phyloP scores from a whole-genome alignment of 2,888 invertebrate species.

The Linhomoeus sp. region DNA sequence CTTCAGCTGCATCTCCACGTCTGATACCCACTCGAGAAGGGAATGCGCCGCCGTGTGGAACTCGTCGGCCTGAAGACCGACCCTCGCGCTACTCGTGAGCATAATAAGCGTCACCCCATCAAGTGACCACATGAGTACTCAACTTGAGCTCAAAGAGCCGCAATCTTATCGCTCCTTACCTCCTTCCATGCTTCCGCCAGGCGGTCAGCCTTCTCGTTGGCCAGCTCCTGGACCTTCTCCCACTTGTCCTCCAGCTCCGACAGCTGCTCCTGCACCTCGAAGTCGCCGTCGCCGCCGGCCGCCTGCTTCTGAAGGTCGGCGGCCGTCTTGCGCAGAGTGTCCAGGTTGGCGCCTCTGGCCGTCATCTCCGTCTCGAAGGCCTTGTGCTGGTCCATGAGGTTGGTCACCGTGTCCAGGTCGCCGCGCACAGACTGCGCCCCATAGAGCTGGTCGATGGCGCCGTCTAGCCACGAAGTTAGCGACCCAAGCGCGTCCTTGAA shows the following conservation, averaged over 20 bases:
- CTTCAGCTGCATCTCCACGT: constrained; percentile 80
- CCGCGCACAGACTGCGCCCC: constrained; percentile 65
- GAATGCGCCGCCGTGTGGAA: constrained; percentile 83
- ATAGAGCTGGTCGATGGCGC: constrained; percentile 53
- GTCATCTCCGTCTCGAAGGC: constrained; percentile 56
- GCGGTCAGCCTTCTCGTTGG: constrained; percentile 51
- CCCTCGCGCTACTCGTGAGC: no score
- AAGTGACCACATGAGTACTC: no score
- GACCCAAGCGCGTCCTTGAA: constrained; percentile 90
- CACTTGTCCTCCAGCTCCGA: constrained; percentile 61
- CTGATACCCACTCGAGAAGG: constrained; percentile 82
- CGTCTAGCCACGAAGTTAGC: constrained; percentile 39
- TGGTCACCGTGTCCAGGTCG: constrained; percentile 81
- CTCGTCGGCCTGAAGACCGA: constrained; percentile 49
- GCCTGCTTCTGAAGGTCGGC: constrained; percentile 58
- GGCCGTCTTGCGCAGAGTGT: constrained; percentile 71
- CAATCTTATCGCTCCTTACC: constrained; percentile 26
- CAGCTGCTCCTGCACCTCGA: constrained; percentile 51
- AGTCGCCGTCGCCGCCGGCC: constrained; percentile 46
- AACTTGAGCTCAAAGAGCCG: no score
- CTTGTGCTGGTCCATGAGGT: constrained; percentile 73
- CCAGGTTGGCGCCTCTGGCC: constrained; percentile 63
- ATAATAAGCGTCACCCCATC: no score
- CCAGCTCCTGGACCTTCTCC: constrained; percentile 57
- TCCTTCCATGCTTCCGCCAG: constrained; percentile 66